Conservation (phyloP, 2,797 vertebrate genomes). For the Hydrophis major region DNA sequence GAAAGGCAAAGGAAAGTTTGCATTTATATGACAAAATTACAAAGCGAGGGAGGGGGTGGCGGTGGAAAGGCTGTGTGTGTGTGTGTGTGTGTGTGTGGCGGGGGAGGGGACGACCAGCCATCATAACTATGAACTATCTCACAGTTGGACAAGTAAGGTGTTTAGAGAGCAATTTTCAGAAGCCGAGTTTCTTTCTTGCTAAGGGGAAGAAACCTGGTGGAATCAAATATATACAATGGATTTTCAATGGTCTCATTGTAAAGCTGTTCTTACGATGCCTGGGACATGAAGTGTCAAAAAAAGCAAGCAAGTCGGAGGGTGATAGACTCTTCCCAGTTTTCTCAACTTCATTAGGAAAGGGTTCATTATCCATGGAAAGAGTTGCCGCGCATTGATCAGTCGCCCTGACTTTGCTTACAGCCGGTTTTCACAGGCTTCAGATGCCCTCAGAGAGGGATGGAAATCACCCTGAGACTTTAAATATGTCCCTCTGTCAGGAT, state of each 20-base stretch:
- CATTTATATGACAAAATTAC: slow-evolving; percentile 82
- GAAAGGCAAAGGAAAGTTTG: slow-evolving; percentile 65
- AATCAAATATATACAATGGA: slow-evolving; percentile 57
- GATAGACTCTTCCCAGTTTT: neutral
- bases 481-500: neutral
- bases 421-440: slow-evolving; percentile 18
- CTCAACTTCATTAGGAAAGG: neutral
- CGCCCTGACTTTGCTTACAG: neutral
- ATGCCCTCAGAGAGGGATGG: neutral
- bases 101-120: slow-evolving; percentile 10
- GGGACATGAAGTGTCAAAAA: slow-evolving; percentile 8
- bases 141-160: slow-evolving; percentile 44
- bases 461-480: neutral
- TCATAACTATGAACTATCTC: slow-evolving; percentile 46
- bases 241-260: slow-evolving; percentile 17
- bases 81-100: no score
- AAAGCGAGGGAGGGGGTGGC: slow-evolving; percentile 16
- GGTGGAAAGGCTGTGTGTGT: neutral
- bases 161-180: slow-evolving; percentile 40
- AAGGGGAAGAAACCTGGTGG: slow-evolving; percentile 51
- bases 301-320: slow-evolving; percentile 2
- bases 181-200: slow-evolving; percentile 47
- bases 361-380: neutral
- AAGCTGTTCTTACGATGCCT: slow-evolving; percentile 19
- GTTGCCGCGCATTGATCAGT: neutral